phyloP scores from a whole-genome alignment of 2,888 invertebrate genomes.

The Tachina fera region DNA sequence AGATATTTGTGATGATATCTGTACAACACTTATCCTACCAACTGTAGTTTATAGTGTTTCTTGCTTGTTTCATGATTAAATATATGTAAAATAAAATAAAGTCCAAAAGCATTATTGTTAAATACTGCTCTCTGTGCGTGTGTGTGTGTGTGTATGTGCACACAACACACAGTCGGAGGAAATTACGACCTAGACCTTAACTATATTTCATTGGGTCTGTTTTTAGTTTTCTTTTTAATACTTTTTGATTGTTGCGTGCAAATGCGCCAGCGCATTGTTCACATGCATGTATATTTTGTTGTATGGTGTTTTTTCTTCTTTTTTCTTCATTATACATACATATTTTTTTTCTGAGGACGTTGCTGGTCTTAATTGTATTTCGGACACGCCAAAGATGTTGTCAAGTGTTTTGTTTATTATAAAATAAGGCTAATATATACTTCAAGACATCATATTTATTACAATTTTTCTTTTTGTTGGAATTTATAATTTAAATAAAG shows the following conservation, averaged over 20 bases:
- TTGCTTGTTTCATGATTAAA: conserved; percentile 44
- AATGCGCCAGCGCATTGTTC: conserved; percentile 63
- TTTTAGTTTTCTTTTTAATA: conserved; percentile 41
- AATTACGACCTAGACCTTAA: conserved; percentile 70
- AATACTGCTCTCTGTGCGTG: conserved; percentile 14
- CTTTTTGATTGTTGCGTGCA: conserved; percentile 55
- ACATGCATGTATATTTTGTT: conserved; percentile 10
- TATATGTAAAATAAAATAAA: conserved; percentile 37
- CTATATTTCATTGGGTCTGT: conserved; percentile 42
- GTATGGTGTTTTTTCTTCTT: neutral
- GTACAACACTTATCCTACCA: neutral
- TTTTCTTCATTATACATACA: neutral
- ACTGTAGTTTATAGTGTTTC: conserved; percentile 10
- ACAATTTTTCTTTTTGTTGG: neutral
- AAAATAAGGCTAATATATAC: conserved; percentile 58
- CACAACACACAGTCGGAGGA: conserved; percentile 24
- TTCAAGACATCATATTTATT: conserved; percentile 13
- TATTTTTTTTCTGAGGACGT: conserved; percentile 47
- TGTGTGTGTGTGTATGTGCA: neutral
- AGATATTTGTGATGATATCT: too few relatives aligned
- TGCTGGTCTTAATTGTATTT: conserved; percentile 57
- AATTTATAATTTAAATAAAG: neutral
- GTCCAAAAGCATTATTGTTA: conserved; percentile 41
- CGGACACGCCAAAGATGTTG: conserved; percentile 65
- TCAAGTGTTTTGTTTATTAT: conserved; percentile 63